Conservation (phyloP, 2,113 vertebrate species). For the Salvelinus alpinus region DNA sequence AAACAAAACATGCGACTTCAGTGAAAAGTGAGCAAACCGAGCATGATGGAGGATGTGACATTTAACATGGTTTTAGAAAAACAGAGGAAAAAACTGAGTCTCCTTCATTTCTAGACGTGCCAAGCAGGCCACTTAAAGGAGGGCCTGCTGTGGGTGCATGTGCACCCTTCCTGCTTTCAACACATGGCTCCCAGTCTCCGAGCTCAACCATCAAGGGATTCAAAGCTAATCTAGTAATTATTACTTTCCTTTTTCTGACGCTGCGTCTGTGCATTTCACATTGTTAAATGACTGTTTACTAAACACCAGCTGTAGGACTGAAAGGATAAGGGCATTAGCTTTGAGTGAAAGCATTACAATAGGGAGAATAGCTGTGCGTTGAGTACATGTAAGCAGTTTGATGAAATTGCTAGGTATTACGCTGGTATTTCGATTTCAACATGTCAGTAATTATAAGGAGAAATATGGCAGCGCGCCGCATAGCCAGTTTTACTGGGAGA, state of each 20-base stretch:
- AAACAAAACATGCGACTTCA: not conserved
- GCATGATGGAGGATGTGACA: conserved; percentile 33
- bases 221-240: conserved; percentile 48
- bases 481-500: not conserved
- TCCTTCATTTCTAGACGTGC: conserved; percentile 39
- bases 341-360: conserved; percentile 18
- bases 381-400: conserved; percentile 17
- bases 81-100: conserved; percentile 36
- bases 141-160: conserved; percentile 20
- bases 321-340: conserved; percentile 20
- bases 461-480: conserved; percentile 11
- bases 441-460: conserved; percentile 30
- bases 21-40: conserved; percentile 14
- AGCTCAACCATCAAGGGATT: conserved; percentile 41
- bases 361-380: conserved; percentile 1
- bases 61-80: conserved; percentile 35
- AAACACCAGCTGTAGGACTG: conserved; percentile 31
- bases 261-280: conserved; percentile 28
- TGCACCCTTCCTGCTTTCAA: conserved; percentile 43
- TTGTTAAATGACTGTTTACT: conserved; percentile 50
- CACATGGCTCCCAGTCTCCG: conserved; percentile 46
- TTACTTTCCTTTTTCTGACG: conserved; percentile 31
- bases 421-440: conserved; percentile 19
- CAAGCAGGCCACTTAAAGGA: conserved; percentile 64
- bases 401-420: conserved; percentile 28